Conservation (phyloP, 2,888 invertebrate genomes). For the Lutraria lutraria region DNA sequence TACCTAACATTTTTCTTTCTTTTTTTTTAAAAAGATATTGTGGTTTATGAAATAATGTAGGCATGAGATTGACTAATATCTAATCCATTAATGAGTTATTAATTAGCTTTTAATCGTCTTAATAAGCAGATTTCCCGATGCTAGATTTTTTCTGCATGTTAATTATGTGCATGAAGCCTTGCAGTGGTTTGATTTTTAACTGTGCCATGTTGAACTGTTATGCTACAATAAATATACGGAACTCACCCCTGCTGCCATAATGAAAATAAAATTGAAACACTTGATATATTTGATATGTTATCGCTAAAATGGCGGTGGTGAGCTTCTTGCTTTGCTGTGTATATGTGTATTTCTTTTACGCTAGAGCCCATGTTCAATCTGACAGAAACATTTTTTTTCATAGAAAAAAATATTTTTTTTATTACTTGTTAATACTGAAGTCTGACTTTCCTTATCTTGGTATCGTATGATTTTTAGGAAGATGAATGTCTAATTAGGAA, state of each 20-base stretch:
- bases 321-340: slow-evolving; percentile 39
- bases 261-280: slow-evolving; percentile 12
- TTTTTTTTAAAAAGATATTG: no score
- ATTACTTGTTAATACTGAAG: background rate
- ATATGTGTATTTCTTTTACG: slow-evolving; percentile 28
- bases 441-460: no score
- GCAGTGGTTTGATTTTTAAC: background rate
- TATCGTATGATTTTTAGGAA: no score
- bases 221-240: background rate
- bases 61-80: no score
- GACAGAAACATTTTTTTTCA: background rate
- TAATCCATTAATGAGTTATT: no score
- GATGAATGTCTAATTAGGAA: no score
- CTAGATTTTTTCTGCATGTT: slow-evolving; percentile 12
- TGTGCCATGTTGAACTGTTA: background rate
- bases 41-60: no score
- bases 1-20: no score
- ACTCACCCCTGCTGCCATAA: background rate
- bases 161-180: background rate
- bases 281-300: background rate
- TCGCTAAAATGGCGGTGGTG: background rate
- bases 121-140: background rate
- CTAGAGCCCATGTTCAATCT: slow-evolving; percentile 16
- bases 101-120: background rate
- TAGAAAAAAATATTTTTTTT: background rate